Conservation (phyloP, 2,888 invertebrate species). For the Gibbula magus region DNA sequence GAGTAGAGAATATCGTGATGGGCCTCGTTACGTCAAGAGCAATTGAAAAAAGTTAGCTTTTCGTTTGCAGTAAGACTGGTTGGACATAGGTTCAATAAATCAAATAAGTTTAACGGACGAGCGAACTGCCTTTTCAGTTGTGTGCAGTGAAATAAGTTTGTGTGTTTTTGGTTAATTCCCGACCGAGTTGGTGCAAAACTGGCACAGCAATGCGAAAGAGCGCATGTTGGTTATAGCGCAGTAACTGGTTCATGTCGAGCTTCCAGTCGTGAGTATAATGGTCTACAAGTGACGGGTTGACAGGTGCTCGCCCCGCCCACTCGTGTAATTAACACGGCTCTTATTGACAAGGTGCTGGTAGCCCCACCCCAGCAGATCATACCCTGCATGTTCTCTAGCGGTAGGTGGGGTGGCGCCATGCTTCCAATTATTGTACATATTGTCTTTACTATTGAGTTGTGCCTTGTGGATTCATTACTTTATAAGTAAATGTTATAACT, state of each 20-base stretch:
- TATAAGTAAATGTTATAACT: too few relatives aligned
- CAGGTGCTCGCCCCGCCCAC: neutral
- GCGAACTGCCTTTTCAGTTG: constrained; percentile 9
- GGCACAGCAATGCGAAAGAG: neutral
- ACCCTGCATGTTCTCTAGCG: too few relatives aligned
- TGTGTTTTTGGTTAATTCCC: constrained; percentile 13
- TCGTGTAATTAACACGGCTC: neutral
- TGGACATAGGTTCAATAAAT: constrained; percentile 13
- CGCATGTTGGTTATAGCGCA: neutral
- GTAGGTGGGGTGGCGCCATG: too few relatives aligned
- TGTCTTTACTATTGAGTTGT: too few relatives aligned
- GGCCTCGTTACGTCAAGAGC: constrained; percentile 15
- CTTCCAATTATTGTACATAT: too few relatives aligned
- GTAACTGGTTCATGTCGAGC: neutral
- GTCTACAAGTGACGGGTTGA: neutral
- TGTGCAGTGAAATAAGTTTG: constrained; percentile 4
- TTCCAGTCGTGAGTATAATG: neutral
- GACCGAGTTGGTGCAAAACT: neutral
- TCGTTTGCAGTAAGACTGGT: constrained; percentile 8
- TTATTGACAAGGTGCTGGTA: neutral
- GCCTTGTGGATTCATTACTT: too few relatives aligned
- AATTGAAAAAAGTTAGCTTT: constrained; percentile 21
- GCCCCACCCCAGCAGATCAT: too few relatives aligned
- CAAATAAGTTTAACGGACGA: neutral
- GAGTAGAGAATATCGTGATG: constrained; percentile 10